A percentile compares a stretch with the other conserved stretches of the same genome.
phyloP scores from a whole-genome alignment of 2,888 invertebrate species.

The Craniophora ligustri region DNA sequence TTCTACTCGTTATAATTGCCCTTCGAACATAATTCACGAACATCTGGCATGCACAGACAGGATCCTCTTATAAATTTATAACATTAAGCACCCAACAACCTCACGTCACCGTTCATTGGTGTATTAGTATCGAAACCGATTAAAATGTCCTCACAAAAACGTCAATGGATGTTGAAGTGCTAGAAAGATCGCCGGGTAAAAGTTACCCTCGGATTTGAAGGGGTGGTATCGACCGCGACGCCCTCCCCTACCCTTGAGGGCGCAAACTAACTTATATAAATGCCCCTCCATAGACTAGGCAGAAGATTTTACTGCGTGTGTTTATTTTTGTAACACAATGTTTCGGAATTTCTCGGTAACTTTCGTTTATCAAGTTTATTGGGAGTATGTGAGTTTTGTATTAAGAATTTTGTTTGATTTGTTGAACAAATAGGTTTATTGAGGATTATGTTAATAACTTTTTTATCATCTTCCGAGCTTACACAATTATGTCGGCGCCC shows the following conservation, averaged over 20 bases:
- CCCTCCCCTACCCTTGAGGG: slow-evolving; percentile 28
- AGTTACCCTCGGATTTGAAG: slow-evolving; percentile 39
- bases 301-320: slow-evolving; percentile 47
- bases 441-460: too few relatives aligned
- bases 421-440: not conserved
- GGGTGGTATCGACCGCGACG: slow-evolving; percentile 55
- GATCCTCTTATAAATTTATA: slow-evolving; percentile 49
- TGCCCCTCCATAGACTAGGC: slow-evolving; percentile 32
- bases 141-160: slow-evolving; percentile 23
- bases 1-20: slow-evolving; percentile 48
- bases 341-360: slow-evolving; percentile 15
- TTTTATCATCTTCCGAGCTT: too few relatives aligned
- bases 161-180: slow-evolving; percentile 40
- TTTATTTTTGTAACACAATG: slow-evolving; percentile 40
- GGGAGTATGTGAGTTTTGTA: not conserved
- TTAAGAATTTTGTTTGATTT: not conserved
- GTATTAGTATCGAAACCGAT: slow-evolving; percentile 3
- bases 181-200: slow-evolving; percentile 12
- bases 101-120: slow-evolving; percentile 34
- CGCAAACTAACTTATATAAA: slow-evolving; percentile 51
- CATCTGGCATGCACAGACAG: slow-evolving; percentile 46
- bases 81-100: slow-evolving; percentile 19
- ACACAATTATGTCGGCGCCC: too few relatives aligned
- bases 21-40: slow-evolving; percentile 29
- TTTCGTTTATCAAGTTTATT: slow-evolving; percentile 15